Conservation (phyloP, 2,888 invertebrate species). For the Ormyrus nitidulus region DNA sequence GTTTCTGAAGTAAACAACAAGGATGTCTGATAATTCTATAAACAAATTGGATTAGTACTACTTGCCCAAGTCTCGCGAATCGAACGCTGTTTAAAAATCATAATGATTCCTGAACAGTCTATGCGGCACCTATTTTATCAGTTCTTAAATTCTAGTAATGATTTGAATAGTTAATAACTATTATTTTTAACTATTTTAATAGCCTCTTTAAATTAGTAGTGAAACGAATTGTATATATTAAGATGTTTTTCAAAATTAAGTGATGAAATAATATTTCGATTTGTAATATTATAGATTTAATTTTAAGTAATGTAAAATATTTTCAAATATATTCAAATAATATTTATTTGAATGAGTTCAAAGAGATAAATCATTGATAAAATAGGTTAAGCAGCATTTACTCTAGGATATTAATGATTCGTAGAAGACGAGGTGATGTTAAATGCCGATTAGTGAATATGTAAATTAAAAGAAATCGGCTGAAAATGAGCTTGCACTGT, state of each 20-base stretch:
- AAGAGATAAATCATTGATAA: slow-evolving; percentile 13
- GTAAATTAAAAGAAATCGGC: slow-evolving; percentile 55
- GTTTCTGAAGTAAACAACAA: neutral
- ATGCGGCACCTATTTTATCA: too few species aligned
- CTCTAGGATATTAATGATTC: slow-evolving; percentile 20
- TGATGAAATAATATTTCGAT: too few species aligned
- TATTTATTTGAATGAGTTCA: neutral
- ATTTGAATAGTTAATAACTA: too few species aligned
- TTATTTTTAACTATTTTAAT: too few species aligned
- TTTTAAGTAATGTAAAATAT: too few species aligned
- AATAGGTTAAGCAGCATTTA: slow-evolving; percentile 22
- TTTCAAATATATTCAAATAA: too few species aligned
- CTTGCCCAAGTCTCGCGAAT: slow-evolving; percentile 20
- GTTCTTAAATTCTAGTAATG: too few species aligned
- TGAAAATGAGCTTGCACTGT: slow-evolving; percentile 52
- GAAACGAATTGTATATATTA: too few species aligned
- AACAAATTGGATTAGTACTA: slow-evolving; percentile 18
- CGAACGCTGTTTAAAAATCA: slow-evolving; percentile 6
- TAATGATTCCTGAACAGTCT: too few species aligned
- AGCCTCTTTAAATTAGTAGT: too few species aligned
- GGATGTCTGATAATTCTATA: slow-evolving; percentile 6
- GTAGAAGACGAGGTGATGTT: slow-evolving; percentile 24
- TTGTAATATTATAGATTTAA: too few species aligned
- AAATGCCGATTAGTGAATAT: slow-evolving; percentile 40
- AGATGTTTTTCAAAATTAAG: too few species aligned